phyloP scores from a whole-genome alignment of 2,113 vertebrate species.

The Triplophysa tibetana region DNA sequence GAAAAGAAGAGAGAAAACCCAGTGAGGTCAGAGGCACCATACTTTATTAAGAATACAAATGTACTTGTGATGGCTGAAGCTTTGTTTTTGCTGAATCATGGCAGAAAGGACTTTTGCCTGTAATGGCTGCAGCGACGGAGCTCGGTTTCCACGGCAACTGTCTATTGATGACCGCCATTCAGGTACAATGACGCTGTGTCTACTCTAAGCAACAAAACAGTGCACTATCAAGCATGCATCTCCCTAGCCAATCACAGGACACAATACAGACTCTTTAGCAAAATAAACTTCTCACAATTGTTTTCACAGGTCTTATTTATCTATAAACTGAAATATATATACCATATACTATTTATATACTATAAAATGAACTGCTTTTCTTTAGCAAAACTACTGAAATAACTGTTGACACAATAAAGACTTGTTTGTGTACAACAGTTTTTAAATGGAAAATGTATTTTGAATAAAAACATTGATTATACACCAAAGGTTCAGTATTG shows the following conservation, averaged over 20 bases:
- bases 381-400: background rate
- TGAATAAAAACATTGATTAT: background rate
- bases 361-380: background rate
- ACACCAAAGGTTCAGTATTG: background rate
- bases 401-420: background rate
- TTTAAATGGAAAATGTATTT: conserved; percentile 10
- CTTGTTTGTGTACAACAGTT: background rate
- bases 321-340: background rate
- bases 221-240: conserved; percentile 25
- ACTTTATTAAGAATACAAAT: conserved; percentile 58
- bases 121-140: conserved; percentile 47
- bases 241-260: conserved; percentile 15
- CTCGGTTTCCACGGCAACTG: conserved; percentile 58
- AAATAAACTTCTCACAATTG: background rate
- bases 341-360: background rate
- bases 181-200: conserved; percentile 44
- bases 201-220: conserved; percentile 36
- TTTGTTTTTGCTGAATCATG: conserved; percentile 51
- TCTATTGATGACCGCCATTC: conserved; percentile 45
- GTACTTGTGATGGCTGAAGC: conserved; percentile 48
- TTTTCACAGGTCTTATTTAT: conserved; percentile 4
- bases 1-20: conserved; percentile 57
- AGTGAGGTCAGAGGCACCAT: conserved; percentile 53
- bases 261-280: conserved; percentile 1
- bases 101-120: conserved; percentile 35